phyloP scores from a whole-genome alignment of 2,888 invertebrate species.

The Slavum lentiscoides region DNA sequence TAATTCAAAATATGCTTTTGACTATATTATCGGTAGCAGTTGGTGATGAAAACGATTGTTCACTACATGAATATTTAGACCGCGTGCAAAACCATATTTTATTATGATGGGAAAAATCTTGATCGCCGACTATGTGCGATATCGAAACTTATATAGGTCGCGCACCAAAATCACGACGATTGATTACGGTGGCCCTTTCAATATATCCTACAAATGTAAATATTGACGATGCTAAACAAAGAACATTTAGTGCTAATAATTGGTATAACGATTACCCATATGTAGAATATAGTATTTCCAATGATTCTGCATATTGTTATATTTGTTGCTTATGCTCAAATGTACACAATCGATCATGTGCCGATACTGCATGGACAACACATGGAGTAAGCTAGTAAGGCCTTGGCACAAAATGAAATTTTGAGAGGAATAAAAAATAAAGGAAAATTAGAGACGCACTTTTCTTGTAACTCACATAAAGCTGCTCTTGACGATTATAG shows the following conservation, averaged over 20 bases:
- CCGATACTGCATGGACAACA: slow-evolving; percentile 11
- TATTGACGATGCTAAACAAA: slow-evolving; percentile 21
- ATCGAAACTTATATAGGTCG: too few relatives aligned
- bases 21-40: too few relatives aligned
- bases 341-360: slow-evolving; percentile 14
- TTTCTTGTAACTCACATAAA: slow-evolving; percentile 30
- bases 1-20: too few relatives aligned
- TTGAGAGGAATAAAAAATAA: slow-evolving; percentile 11
- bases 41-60: too few relatives aligned
- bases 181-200: too few relatives aligned
- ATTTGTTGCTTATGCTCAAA: slow-evolving; percentile 8
- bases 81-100: too few relatives aligned
- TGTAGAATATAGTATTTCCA: slow-evolving; percentile 26
- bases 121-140: too few relatives aligned
- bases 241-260: slow-evolving; percentile 10
- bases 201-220: background rate
- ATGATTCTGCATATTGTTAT: slow-evolving; percentile 25
- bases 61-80: too few relatives aligned
- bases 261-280: slow-evolving; percentile 23
- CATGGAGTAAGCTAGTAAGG: slow-evolving; percentile 17
- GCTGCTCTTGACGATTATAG: background rate
- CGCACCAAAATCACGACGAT: too few relatives aligned
- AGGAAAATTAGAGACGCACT: slow-evolving; percentile 16
- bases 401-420: slow-evolving; percentile 28
- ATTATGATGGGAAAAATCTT: too few relatives aligned